A percentile compares a stretch with the other conserved stretches of the same genome.
phyloP scores from a whole-genome alignment of 2,888 invertebrate genomes.

The Machimus rusticus region DNA sequence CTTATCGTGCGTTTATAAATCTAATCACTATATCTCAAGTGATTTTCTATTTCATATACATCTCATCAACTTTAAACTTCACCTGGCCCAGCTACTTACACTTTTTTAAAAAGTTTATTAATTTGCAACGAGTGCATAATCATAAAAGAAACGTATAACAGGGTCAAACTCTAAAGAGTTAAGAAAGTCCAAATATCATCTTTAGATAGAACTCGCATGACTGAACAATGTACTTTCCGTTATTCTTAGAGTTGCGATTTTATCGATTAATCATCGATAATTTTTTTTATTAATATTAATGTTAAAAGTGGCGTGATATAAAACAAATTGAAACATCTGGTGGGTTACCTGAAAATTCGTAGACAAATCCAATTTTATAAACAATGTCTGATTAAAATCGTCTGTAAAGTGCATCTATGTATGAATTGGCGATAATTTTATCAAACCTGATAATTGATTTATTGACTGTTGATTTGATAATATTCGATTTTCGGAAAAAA shows the following conservation, averaged over 20 bases:
- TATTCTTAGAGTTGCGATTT: background rate
- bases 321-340: background rate
- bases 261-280: background rate
- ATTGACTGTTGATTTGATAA: background rate
- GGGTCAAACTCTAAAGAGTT: background rate
- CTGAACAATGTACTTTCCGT: background rate
- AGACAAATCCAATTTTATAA: background rate
- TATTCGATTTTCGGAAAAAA: background rate
- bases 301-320: background rate
- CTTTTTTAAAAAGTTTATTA: background rate
- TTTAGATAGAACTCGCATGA: background rate
- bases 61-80: background rate
- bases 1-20: background rate
- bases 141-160: background rate
- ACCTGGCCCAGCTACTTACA: background rate
- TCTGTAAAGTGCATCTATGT: background rate
- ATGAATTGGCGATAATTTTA: constrained; percentile 7
- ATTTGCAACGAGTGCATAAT: background rate
- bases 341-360: background rate
- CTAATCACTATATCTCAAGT: background rate
- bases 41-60: background rate
- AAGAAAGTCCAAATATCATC: background rate
- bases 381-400: background rate
- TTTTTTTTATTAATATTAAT: background rate
- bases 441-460: background rate